A percentile compares a stretch with the other conserved stretches of the same genome.
Conservation (phyloP, 1,140 invertebrate genomes). For the Drosophila kanapiae region DNA sequence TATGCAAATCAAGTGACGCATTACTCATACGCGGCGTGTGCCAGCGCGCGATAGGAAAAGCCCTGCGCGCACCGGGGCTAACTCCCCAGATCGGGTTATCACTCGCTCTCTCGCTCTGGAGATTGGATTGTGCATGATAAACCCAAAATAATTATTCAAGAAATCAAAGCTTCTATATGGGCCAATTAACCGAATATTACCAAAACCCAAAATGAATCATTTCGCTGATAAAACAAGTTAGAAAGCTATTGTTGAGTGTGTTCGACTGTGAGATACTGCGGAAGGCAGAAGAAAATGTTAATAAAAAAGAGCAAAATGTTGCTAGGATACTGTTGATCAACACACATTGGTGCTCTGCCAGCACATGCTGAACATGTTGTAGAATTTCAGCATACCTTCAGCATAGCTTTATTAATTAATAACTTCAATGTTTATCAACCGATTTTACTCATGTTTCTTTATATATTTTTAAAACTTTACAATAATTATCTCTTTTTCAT, state of each 20-base stretch:
- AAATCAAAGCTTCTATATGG: slow-evolving; percentile 2
- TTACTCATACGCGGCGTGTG: slow-evolving; percentile 65
- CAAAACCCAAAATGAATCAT: slow-evolving; percentile 1
- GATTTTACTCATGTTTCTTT: no score
- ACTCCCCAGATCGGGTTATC: slow-evolving; percentile 11
- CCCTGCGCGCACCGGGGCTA: slow-evolving; percentile 9
- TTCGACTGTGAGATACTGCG: no score
- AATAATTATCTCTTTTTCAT: no score
- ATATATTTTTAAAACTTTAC: no score
- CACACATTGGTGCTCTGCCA: background rate
- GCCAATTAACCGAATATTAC: background rate
- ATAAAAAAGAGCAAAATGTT: no score
- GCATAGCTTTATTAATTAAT: no score
- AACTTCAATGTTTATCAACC: background rate
- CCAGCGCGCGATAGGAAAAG: slow-evolving; percentile 19
- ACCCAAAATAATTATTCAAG: background rate
- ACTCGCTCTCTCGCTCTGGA: background rate
- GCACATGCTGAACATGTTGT: no score
- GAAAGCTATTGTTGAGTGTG: background rate
- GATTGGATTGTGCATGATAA: background rate
- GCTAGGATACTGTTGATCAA: no score
- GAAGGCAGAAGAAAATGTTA: no score
- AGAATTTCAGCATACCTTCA: no score
- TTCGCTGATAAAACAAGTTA: background rate
- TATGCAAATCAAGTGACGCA: slow-evolving; percentile 20